Base-by-base conservation (phyloP, 2,888 invertebrate genomes). In the Cephus sareptanus region DNA sequence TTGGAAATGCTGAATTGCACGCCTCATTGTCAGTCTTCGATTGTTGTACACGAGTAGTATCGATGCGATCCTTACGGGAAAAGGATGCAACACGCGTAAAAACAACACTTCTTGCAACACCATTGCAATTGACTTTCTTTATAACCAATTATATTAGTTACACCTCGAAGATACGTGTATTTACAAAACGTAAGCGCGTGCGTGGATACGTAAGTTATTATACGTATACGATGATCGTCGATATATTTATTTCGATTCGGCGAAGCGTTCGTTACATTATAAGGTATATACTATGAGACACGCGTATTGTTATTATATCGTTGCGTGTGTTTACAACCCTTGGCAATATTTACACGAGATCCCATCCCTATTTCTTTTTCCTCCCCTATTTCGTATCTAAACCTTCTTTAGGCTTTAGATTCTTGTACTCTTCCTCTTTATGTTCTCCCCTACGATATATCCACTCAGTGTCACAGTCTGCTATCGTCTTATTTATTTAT, bases 1-100 rank as follows among this genome's bases (percentile, higher is more conserved):
- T 87, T 89, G 83, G 81, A 83, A 85, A 83, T 86, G 87, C 81
- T 82, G 84, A 81, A 86, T 86, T 79, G 85, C 83, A 83, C 87
- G 86, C 84, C 86, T 89, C 56, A 6, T 56, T 56, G 56, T 56
- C 87, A 85, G 85, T 87, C 87, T 86, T 85, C 86, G 83, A 83
- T 84, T 80, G 79, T 81, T 82, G 81, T 81, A 77, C 31, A 33
- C 33, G 71, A 71, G 33, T 12, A 71, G 71, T 71, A 75, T 56
- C 76, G 73, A 73, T 56, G 56, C 56, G 56, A 56, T 23, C 56
- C 56, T 56, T 56, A 56, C 23, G 56, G 56, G 23, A 56, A 76
- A 79, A 78, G 77, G 31, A 81, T 79, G 82, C 77, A 83, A 75
- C 80, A 82, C 79, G 81, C 79, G 78, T 83, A 84, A 82, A 84